Percentiles rank a stretch among this genome's conserved stretches.
These are phyloP conservation scores for Thamnaconus septentrionalis DNA, from an alignment of 2,113 vertebrate genomes.

Conservation along the genomic window DNA sequence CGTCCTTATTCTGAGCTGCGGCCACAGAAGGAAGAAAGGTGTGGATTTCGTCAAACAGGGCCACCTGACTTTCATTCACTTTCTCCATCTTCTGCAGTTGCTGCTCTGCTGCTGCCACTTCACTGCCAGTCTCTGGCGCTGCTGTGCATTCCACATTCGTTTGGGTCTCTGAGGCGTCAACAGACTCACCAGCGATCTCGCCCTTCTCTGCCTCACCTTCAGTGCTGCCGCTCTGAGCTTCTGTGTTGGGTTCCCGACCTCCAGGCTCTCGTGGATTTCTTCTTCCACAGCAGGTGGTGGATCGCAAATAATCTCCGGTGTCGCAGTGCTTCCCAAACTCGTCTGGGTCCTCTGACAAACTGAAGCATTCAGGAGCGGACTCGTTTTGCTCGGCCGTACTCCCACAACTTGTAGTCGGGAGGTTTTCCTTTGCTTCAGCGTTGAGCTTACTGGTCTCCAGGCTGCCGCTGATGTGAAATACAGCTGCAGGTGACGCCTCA, in stretches of 20 bases:
- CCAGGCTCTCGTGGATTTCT: neutral
- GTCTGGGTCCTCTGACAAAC: constrained; percentile 17
- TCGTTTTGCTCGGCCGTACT: neutral
- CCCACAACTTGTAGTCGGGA: neutral
- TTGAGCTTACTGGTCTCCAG: constrained; percentile 12
- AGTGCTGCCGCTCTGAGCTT: neutral
- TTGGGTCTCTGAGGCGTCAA: neutral
- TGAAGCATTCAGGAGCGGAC: neutral
- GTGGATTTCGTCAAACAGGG: no score
- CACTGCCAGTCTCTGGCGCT: neutral
- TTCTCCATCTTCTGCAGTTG: neutral
- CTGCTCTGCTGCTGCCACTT: neutral
- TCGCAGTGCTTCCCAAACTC: constrained; percentile 7
- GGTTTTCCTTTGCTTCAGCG: constrained; percentile 7
- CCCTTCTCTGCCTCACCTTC: constrained; percentile 4
- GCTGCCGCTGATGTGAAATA: neutral
- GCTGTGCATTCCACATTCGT: neutral
- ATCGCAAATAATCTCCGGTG: constrained; percentile 8
- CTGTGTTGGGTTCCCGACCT: constrained; percentile 9
- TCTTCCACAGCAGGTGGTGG: neutral
- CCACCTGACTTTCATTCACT: neutral
- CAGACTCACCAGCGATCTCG: neutral
- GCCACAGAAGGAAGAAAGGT: neutral
- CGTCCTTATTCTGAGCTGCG: neutral
- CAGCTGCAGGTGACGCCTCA: neutral